Conservation (phyloP, 2,888 invertebrate genomes). For the Sphaerophoria taeniata region DNA sequence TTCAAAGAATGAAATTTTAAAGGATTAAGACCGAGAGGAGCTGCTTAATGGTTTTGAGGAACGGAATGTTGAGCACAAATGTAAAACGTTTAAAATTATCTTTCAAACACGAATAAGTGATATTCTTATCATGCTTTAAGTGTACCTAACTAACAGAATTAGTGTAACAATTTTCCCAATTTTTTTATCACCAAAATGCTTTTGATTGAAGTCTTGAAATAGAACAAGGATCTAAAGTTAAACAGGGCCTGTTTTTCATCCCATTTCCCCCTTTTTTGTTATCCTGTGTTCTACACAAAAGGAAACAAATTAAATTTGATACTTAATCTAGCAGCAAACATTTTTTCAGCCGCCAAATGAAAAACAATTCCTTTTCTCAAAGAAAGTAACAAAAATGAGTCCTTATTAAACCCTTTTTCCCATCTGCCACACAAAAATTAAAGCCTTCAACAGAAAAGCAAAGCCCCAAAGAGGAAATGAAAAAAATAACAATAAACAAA, state of each 20-base stretch:
- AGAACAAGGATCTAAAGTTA: too few species aligned
- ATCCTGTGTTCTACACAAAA: constrained; percentile 10
- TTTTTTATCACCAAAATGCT: too few species aligned
- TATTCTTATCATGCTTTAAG: too few species aligned
- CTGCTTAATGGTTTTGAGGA: too few species aligned
- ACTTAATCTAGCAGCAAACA: constrained; percentile 20
- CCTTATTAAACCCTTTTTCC: constrained; percentile 3
- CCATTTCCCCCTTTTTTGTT: background rate
- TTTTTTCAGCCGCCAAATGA: constrained; percentile 4
- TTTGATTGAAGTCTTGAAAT: too few species aligned
- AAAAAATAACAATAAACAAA: constrained; percentile 6
- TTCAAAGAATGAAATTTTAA: too few species aligned
- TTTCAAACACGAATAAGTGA: too few species aligned
- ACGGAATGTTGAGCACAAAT: too few species aligned
- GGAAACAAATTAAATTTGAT: constrained; percentile 29
- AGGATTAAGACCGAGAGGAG: too few species aligned
- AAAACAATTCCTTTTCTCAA: background rate
- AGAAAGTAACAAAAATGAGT: background rate
- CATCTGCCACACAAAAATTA: background rate
- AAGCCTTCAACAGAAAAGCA: background rate
- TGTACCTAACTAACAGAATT: too few species aligned
- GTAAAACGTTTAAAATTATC: too few species aligned
- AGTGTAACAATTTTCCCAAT: too few species aligned
- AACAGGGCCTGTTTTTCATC: background rate
- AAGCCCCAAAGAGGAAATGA: background rate